Percentiles rank a stretch among this genome's conserved stretches.
These are phyloP conservation scores for Ceratoteleas bidentatus DNA, from an alignment of 1,140 invertebrate genomes.

Conservation along the genomic window DNA sequence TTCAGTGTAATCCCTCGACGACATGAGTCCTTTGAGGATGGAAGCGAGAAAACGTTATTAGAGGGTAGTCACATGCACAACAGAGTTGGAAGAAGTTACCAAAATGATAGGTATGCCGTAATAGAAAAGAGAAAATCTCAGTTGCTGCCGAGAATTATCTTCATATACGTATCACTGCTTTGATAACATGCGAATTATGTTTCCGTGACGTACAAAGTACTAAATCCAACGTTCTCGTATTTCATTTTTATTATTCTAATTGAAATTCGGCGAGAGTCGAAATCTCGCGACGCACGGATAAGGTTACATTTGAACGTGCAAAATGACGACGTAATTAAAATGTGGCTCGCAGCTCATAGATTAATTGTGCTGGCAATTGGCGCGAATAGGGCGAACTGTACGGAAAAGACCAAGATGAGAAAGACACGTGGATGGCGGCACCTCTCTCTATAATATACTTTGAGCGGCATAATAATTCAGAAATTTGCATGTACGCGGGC, in stretches of 20 bases:
- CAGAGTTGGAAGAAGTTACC: conserved; percentile 60
- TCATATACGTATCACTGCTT: conserved; percentile 45
- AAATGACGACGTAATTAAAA: no score
- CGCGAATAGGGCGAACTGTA: conserved; percentile 58
- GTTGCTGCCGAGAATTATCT: conserved; percentile 49
- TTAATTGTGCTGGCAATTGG: conserved; percentile 74
- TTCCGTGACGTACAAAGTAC: no score
- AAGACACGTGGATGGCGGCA: conserved; percentile 48
- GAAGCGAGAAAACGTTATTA: conserved; percentile 67
- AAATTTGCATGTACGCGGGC: conserved; percentile 82
- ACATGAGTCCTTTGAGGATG: conserved; percentile 76
- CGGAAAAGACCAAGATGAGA: conserved; percentile 52
- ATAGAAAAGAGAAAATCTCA: conserved; percentile 62
- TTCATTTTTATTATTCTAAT: no score
- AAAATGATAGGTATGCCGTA: conserved; percentile 51
- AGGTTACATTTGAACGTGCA: no score
- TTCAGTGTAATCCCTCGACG: conserved; percentile 74
- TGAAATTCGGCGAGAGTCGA: no score
- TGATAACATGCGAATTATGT: conserved; percentile 40
- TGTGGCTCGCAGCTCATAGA: no score
- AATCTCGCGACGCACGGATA: no score
- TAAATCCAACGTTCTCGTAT: no score
- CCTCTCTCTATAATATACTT: conserved; percentile 73
- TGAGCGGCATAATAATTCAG: conserved; percentile 80
- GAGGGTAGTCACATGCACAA: conserved; percentile 61